A percentile compares a stretch with the other conserved stretches of the same genome.
Conservation (phyloP, 2,797 vertebrate species). For the Enteromius treurensis region DNA sequence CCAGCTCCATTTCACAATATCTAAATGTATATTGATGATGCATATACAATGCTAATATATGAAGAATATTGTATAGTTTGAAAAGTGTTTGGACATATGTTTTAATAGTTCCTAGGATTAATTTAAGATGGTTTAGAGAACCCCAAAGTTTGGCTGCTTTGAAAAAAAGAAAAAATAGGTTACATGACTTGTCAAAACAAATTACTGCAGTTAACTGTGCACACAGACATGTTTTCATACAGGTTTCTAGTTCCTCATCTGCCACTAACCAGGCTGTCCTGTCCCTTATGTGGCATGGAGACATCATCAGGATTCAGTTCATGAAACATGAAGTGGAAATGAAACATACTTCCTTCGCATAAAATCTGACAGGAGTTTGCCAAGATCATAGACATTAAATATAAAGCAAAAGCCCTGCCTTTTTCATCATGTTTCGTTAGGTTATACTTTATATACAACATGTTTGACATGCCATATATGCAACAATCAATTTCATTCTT, state of each 20-base stretch:
- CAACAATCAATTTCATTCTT: neutral
- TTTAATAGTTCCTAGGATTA: neutral
- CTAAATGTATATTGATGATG: neutral
- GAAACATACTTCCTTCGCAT: neutral
- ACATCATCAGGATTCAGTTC: constrained; percentile 5
- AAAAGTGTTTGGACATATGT: no score
- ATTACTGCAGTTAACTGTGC: neutral
- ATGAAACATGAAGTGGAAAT: neutral
- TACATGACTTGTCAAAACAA: neutral
- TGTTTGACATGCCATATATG: neutral
- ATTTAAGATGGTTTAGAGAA: neutral
- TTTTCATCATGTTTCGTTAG: neutral
- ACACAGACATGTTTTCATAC: neutral
- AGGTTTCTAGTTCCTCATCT: no score
- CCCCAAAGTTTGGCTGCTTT: neutral
- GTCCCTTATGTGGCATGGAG: neutral
- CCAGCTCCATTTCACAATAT: neutral
- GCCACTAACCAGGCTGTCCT: neutral
- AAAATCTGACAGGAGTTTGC: neutral
- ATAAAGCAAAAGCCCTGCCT: neutral
- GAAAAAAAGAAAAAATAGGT: neutral
- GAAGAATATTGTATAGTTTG: neutral
- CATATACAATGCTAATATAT: neutral
- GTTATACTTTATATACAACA: neutral
- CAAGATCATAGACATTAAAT: neutral